phyloP scores from a whole-genome alignment of 1,140 invertebrate species.

The Melitaea cinxia region DNA sequence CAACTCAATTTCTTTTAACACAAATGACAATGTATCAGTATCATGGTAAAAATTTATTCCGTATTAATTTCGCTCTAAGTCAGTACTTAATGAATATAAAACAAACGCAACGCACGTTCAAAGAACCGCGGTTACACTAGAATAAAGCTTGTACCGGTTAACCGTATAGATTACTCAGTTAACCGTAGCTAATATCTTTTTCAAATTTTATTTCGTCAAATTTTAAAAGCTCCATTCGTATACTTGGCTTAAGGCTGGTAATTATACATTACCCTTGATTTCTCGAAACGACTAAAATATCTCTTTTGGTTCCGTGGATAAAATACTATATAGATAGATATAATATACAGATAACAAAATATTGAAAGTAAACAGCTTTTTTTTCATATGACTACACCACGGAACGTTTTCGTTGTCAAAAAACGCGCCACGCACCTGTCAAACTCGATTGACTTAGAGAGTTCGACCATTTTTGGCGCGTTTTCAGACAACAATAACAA shows the following conservation, averaged over 20 bases:
- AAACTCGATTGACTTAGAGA: conserved; percentile 21
- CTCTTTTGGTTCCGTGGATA: conserved; percentile 44
- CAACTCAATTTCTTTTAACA: too few relatives aligned
- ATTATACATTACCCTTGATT: conserved; percentile 56
- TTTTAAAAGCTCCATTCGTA: conserved; percentile 74
- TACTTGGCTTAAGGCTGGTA: conserved; percentile 79
- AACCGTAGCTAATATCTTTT: conserved; percentile 64
- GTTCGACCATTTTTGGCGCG: conserved; percentile 13
- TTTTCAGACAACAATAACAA: conserved; percentile 9
- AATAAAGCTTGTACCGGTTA: conserved; percentile 76
- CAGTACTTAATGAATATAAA: too few relatives aligned
- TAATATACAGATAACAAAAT: conserved; percentile 49
- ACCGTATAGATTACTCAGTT: conserved; percentile 61
- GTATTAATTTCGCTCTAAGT: too few relatives aligned
- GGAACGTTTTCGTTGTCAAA: conserved; percentile 24
- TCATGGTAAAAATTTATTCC: too few relatives aligned
- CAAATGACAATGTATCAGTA: too few relatives aligned
- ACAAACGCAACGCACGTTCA: conserved; percentile 54
- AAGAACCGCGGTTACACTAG: conserved; percentile 60
- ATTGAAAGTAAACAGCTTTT: conserved; percentile 36
- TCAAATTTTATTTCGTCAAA: conserved; percentile 32
- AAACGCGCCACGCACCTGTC: conserved; percentile 46
- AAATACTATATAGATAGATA: conserved; percentile 37
- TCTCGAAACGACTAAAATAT: conserved; percentile 25
- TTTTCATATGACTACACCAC: conserved; percentile 23